Conservation (phyloP, 2,888 invertebrate species). For the Tetheella fluctuosa region DNA sequence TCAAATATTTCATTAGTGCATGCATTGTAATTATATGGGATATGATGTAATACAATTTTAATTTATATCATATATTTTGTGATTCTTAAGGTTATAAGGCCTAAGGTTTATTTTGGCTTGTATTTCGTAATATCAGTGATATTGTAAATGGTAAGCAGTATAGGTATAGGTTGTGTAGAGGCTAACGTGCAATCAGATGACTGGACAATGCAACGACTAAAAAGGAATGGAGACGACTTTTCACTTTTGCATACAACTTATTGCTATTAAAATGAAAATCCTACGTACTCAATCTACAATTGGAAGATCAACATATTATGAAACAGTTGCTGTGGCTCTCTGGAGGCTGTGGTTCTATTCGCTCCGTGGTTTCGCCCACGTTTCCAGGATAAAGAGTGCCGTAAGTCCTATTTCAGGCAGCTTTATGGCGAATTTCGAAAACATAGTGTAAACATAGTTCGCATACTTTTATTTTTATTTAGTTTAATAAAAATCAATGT, state of each 20-base stretch:
- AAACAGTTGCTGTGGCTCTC: too few relatives aligned
- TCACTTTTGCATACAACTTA: not conserved
- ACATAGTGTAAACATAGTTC: too few relatives aligned
- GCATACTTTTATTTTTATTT: too few relatives aligned
- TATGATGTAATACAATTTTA: slow-evolving; percentile 5
- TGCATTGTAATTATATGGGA: not conserved
- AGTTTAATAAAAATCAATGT: too few relatives aligned
- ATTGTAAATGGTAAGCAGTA: slow-evolving; percentile 29
- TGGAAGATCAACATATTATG: too few relatives aligned
- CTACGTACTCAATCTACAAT: too few relatives aligned
- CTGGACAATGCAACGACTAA: slow-evolving; percentile 56
- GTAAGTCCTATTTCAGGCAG: too few relatives aligned
- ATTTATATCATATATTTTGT: slow-evolving; percentile 12
- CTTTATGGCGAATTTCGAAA: too few relatives aligned
- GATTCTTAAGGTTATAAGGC: slow-evolving; percentile 36
- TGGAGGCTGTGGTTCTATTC: too few relatives aligned
- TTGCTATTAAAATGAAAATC: too few relatives aligned
- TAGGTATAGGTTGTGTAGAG: slow-evolving; percentile 50
- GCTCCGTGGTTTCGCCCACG: too few relatives aligned
- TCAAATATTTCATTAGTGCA: not conserved
- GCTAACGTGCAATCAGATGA: slow-evolving; percentile 66
- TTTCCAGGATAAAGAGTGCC: too few relatives aligned
- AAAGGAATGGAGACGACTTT: slow-evolving; percentile 33
- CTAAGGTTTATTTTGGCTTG: slow-evolving; percentile 26
- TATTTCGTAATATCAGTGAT: slow-evolving; percentile 20